A percentile compares a stretch with the other conserved stretches of the same genome.
Evolutionary conservation across 2,113 vertebrate species (phyloP).

Genomic region (Sceloporus tristichus): DNA sequence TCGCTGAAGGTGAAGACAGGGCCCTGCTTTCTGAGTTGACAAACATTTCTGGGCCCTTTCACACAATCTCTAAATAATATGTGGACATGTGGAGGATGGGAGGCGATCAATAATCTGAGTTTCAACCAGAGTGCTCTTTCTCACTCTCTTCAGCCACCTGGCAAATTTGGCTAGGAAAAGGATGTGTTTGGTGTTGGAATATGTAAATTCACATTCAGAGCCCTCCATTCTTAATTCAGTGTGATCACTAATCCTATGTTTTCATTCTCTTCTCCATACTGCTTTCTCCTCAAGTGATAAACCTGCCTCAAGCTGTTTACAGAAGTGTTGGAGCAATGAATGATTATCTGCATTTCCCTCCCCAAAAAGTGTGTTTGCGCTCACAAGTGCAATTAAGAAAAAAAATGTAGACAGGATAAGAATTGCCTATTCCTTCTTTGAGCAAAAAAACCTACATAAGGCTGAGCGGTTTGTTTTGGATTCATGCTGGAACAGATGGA

Average conservation of each 20-base stretch:
- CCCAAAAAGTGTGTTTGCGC: neutral
- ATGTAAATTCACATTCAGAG: neutral
- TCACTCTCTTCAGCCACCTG: neutral
- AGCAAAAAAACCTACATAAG: constrained; percentile 38
- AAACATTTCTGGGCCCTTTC: neutral
- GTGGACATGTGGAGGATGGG: neutral
- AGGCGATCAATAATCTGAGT: too few relatives aligned
- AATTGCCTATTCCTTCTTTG: neutral
- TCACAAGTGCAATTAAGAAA: neutral
- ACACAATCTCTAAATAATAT: neutral
- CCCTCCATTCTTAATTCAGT: neutral
- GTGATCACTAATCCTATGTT: neutral
- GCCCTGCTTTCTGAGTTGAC: too few relatives aligned
- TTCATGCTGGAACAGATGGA: constrained; percentile 38
- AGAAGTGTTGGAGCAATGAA: neutral
- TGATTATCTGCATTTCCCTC: neutral
- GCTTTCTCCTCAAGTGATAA: constrained; percentile 16
- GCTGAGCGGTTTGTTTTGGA: constrained; percentile 55
- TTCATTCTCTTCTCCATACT: neutral
- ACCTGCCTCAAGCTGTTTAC: constrained; percentile 27
- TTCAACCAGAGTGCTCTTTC: too few relatives aligned
- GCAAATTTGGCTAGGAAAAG: neutral
- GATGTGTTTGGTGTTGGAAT: neutral
- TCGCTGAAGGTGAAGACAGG: too few relatives aligned
- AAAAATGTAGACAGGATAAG: neutral